Evolutionary conservation across 2,888 invertebrate genomes (phyloP).

Genomic region (Nasonia oneida): DNA sequence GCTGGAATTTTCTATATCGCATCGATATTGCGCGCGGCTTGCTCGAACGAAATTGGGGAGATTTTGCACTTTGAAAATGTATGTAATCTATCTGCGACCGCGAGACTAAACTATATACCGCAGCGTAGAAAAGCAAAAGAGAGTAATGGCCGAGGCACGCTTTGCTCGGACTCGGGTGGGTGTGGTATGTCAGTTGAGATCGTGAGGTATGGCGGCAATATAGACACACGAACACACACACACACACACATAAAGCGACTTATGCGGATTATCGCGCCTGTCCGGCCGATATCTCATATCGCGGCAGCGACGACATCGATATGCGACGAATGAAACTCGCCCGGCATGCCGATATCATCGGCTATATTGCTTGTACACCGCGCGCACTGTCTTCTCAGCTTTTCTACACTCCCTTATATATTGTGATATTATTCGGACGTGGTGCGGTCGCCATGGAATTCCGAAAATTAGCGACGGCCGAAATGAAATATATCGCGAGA

Average conservation of each 20-base stretch:
- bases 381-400: background rate
- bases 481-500: slow-evolving; percentile 32
- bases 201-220: slow-evolving; percentile 77
- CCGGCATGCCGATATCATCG: slow-evolving; percentile 73
- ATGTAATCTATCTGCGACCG: too few species aligned
- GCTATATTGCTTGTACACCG: slow-evolving; percentile 42
- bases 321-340: slow-evolving; percentile 76
- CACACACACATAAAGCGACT: slow-evolving; percentile 65
- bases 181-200: slow-evolving; percentile 72
- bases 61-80: background rate
- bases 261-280: slow-evolving; percentile 74
- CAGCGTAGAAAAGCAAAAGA: slow-evolving; percentile 50
- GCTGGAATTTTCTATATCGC: background rate
- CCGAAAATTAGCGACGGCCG: slow-evolving; percentile 47
- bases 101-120: too few species aligned
- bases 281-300: slow-evolving; percentile 77
- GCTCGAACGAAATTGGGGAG: background rate
- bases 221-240: slow-evolving; percentile 59
- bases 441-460: background rate
- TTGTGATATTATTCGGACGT: background rate
- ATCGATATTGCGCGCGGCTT: background rate
- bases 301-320: slow-evolving; percentile 75
- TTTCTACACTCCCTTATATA: background rate
- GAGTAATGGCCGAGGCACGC: slow-evolving; percentile 60
- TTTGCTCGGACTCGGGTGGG: slow-evolving; percentile 57